These are phyloP conservation scores for Rhaphigaster nebulosa DNA, from an alignment of 2,888 invertebrate species.

Conservation along the genomic window DNA sequence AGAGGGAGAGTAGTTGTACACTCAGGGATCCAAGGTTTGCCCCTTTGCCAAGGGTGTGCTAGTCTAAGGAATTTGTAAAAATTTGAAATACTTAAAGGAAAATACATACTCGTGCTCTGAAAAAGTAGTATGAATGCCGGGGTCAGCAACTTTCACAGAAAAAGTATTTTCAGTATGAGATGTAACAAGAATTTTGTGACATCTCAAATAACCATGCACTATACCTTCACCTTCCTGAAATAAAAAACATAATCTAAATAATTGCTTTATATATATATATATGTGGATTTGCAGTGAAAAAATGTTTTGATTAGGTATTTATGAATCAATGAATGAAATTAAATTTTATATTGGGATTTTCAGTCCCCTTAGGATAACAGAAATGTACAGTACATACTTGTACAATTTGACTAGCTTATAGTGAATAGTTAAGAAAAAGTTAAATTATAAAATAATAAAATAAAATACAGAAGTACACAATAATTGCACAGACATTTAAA, in stretches of 20 bases:
- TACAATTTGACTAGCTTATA: too few relatives aligned
- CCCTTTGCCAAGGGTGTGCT: background rate
- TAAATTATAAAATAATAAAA: too few relatives aligned
- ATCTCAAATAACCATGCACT: conserved; percentile 88
- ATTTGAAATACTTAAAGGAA: conserved; percentile 1
- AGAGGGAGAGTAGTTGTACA: too few relatives aligned
- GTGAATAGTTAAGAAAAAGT: too few relatives aligned
- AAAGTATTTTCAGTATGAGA: conserved; percentile 79
- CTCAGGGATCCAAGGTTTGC: background rate
- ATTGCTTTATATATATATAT: background rate
- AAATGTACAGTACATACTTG: too few relatives aligned
- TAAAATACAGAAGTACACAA: too few relatives aligned
- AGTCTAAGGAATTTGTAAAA: background rate
- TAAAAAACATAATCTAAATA: background rate
- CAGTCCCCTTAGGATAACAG: too few relatives aligned
- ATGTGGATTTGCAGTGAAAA: too few relatives aligned
- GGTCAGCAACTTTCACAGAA: conserved; percentile 86
- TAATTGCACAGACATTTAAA: too few relatives aligned
- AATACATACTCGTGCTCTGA: conserved; percentile 77
- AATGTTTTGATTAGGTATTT: too few relatives aligned
- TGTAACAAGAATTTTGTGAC: conserved; percentile 85
- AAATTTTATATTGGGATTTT: too few relatives aligned
- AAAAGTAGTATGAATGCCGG: conserved; percentile 78
- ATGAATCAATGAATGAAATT: too few relatives aligned
- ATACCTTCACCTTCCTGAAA: conserved; percentile 82